Evolutionary conservation across 2,888 invertebrate genomes (phyloP), one percentile per base, ranked within the genome.

Genomic region (Drosophila nigricruria): DNA sequence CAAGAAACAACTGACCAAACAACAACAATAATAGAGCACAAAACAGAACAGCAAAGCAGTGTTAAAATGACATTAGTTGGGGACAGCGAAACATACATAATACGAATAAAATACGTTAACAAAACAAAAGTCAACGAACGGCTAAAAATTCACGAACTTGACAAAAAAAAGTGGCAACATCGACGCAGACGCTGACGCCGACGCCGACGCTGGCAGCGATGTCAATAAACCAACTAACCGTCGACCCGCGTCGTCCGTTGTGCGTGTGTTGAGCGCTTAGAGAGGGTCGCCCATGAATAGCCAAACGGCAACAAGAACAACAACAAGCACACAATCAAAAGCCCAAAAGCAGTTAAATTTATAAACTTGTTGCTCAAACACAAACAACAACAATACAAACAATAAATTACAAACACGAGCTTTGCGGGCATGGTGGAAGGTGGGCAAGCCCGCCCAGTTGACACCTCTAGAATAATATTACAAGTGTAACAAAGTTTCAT

Each of bases 81-180:
- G 32, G 53, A 63, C 62, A 69, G 23, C 53, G 32, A 43, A 27
- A 56, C 38, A 68, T 57, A 79, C 32, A 73, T 47, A 61, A 63
- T 50, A 78, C 64, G 75, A 75, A 75, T 67, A 82, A 82, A 82
- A 79, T 49, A 34, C 60, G 83, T 72, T 86, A 84, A 80, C 69
- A 86, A 73, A 68, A 63, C 75, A 77, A 81, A 80, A 88, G 88
- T 88, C 88, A 88, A 88, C 83, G 88, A 79, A 89, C 88, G 89
- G 80, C 88, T 82, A 86, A 88, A 88, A 89, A 83, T 88, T 88
- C 89, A 88, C 88, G 88, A 86, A 89, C 88, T 85, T 89, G 86
- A 81, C n/a, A 79, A 79, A 79, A 79, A 66, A 74, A 70, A 70
- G 77, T 65, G 56, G 59, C 66, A 68, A 65, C 64, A 68, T 70